Evolutionary conservation across 2,797 vertebrate species (phyloP), one percentile per base, ranked within the genome.

Genomic region (Hydrolagus colliei): DNA sequence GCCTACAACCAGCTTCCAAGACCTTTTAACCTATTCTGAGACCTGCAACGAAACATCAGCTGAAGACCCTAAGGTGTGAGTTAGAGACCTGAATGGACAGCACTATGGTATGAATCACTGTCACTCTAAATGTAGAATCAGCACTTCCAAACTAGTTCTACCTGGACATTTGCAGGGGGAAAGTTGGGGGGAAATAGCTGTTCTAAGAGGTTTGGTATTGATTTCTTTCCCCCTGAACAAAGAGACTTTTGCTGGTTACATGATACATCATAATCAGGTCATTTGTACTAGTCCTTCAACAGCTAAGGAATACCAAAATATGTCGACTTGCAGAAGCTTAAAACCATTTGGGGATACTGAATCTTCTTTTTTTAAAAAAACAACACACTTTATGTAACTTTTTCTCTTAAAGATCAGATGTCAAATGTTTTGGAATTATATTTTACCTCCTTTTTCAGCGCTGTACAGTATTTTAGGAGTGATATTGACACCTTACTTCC

Each of bases 221-320:
- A 96, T 96, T 96, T 94, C 87, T 88, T 92, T 90, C 85, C 87
- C 86, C 87, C 88, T 41, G 90, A 94, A 95, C 93, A 95, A 96
- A 95, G 93, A 95, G 93, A 93, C 90, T 94, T 93, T 93, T 89
- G 91, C 88, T 85, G 32, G 90, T 94, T 94, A 94, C 94, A 95
- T 94, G 95, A 94, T 93, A 93, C 87, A 93, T 96, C 95, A 96
- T 96, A 93, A 96, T 95, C 93, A 94, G 92, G 87, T 94, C 92
- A 95, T 96, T 95, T 96, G 94, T 94, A 94, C 90, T 90, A 93
- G 90, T 91, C 91, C 89, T 93, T 92, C 90, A 89, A 86, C 89
- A 92, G 63, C 79, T 71, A 89, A 93, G 91, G 91, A 93, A 91
- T 67, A 87, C 92, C 90, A 91, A 90, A 90, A 92, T 86, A 87